Evolutionary conservation across 1,140 invertebrate genomes (phyloP), one percentile per base, ranked within the genome.

Genomic region (Condylostylus longicornis): DNA sequence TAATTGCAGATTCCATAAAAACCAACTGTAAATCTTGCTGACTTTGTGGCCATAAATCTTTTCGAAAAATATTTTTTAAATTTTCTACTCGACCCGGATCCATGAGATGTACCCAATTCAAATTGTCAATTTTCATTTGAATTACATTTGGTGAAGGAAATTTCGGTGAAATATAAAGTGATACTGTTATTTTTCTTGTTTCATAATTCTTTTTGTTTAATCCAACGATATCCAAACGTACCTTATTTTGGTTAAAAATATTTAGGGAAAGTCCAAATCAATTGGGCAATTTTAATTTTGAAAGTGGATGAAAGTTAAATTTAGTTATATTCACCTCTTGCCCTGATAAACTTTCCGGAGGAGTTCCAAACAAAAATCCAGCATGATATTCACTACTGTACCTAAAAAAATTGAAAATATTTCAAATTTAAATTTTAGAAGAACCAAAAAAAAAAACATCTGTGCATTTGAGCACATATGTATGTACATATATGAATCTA

Each of bases 121-220:
- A 58, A 58, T 90, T 90, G 50, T 86, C 77, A 28, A 93, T 82
- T 60, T 90, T 90, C 47, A 91, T 63, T 49, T 84, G 78, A 4
- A 89, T 75, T 49, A 88, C 75, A 58, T 81, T 78, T 30, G 79
- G 75, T 41, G 75, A 64, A 42, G 72, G 74, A 42, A 69, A 62
- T 49, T 79, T 82, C 6, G 75, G 66, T 3, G 64, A 55, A 4
- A 85, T 69, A 36, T 69, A 70, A 25, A 85, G 65, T 5, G 72
- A 63, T 5, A 83, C 48, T 1, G 74, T 53, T 22, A 70, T 67
- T n/a, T 69, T 66, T 5, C 71, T 66, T 1, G 80, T 84, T 47
- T 85, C 75, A 54, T 82, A 89, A 10, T 73, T 82, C 48, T 75
- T 69, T 22, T 73, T 72, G 59, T 85, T 82, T 17, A 84, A 46